Base-by-base conservation (phyloP, 1,140 invertebrate species). In the Dysdera silvatica region DNA sequence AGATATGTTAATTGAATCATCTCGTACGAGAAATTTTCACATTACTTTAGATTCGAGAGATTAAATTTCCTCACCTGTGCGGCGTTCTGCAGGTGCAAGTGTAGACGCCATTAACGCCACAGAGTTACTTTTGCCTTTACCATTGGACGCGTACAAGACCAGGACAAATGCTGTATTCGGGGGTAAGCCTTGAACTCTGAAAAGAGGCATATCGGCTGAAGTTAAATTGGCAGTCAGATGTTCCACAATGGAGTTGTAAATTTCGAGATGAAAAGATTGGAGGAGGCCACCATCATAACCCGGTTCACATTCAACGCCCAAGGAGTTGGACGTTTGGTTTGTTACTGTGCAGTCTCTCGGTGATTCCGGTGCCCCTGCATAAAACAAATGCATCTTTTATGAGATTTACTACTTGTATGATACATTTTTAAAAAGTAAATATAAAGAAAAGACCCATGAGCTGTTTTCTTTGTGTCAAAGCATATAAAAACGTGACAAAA, bases 271-370 rank as follows among this genome's bases (percentile, higher is more conserved):
- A 75, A 92, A 93, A 71, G 84, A 84, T 75, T 91, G 89, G 16
- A 84, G 80, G 20, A 91, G 79, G 4, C 89, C 89, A n/a, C 89
- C 89, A 70, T 89, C 86, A 70, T 85, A 84, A 20, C 88, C 88
- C 0, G 87, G 82, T 47, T 82, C 75, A 74, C 89, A 91, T 56
- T 81, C 83, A 43, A 91, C 86, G 72, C 31, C 32, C 51, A 90
- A 79, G 72, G 68, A 68, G 10, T 56, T 67, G 7, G 67, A 61
- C 10, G 70, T 71, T 40, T 72, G 66, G 52, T 72, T 70, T 2
- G 68, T 67, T 10, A 74, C 61, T 16, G 57, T 32, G 47, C 69
- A 70, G n/a, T 70, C 68, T 32, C 66, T 66, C 16, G 71, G 68
- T 3, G 71, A 68, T 33, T 74, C 72, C 0, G 72, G 72, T 24